Conservation (phyloP, 2,888 invertebrate species). For the Megalurothrips usitatus region DNA sequence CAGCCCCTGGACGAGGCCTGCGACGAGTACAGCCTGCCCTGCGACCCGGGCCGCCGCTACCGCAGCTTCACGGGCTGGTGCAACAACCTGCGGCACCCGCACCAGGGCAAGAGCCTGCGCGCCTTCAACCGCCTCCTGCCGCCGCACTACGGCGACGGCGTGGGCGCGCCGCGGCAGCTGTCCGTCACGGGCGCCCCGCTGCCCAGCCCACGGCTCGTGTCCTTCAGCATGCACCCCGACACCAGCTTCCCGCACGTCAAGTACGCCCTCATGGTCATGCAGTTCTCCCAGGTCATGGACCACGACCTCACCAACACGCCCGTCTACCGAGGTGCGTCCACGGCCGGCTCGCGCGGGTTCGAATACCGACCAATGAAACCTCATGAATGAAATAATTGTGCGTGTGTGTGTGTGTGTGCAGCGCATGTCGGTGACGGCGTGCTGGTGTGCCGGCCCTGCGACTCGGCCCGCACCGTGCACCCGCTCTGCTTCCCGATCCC, state of each 20-base stretch:
- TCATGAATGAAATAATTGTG: neutral
- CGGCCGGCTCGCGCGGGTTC: neutral
- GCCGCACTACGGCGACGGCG: slow-evolving; percentile 48
- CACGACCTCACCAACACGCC: slow-evolving; percentile 56
- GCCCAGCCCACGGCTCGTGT: slow-evolving; percentile 50
- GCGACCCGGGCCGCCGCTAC: slow-evolving; percentile 49
- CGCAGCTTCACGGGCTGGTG: slow-evolving; percentile 50
- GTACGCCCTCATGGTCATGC: slow-evolving; percentile 53
- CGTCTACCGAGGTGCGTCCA: slow-evolving; percentile 46
- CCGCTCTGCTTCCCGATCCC: slow-evolving; percentile 53
- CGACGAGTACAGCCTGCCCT: slow-evolving; percentile 48
- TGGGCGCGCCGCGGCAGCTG: slow-evolving; percentile 45
- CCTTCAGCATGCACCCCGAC: slow-evolving; percentile 49
- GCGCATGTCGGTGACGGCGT: slow-evolving; percentile 47
- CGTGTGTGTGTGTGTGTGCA: too few relatives aligned
- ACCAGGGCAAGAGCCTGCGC: slow-evolving; percentile 47
- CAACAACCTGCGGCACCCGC: slow-evolving; percentile 49
- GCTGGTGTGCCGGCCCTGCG: slow-evolving; percentile 50
- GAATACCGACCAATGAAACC: slow-evolving; percentile 11
- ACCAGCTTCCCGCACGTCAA: slow-evolving; percentile 47
- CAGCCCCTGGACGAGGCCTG: slow-evolving; percentile 47
- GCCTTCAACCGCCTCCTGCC: slow-evolving; percentile 47
- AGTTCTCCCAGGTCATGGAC: slow-evolving; percentile 54
- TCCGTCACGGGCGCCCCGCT: slow-evolving; percentile 46
- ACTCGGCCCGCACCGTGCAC: slow-evolving; percentile 49